Evolutionary conservation across 2,888 invertebrate genomes (phyloP).

Genomic region (Buathra laborator): DNA sequence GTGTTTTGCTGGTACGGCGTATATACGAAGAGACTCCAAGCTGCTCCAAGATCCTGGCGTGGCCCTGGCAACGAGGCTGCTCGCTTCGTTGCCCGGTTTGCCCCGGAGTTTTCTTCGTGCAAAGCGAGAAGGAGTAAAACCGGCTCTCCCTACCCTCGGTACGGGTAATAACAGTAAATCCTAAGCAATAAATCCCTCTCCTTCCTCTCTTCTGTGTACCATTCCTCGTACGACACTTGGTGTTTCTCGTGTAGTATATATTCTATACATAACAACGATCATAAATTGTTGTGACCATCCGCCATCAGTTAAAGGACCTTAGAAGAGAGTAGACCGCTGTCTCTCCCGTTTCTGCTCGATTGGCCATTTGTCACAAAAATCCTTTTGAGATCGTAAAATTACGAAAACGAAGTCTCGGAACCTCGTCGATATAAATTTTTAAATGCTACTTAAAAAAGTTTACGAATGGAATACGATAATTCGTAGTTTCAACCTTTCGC

Average conservation of each 20-base stretch:
- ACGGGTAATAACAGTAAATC: conserved; percentile 84
- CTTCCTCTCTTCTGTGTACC: conserved; percentile 64
- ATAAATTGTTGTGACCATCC: conserved; percentile 76
- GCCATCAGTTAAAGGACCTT: too few species aligned
- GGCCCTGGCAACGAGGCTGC: conserved; percentile 36
- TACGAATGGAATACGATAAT: too few species aligned
- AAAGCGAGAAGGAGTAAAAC: conserved; percentile 33
- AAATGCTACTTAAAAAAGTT: too few species aligned
- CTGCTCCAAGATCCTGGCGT: background rate
- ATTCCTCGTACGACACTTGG: conserved; percentile 58
- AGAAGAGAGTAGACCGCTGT: background rate
- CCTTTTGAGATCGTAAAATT: too few species aligned
- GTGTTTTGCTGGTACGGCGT: background rate
- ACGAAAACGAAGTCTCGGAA: too few species aligned
- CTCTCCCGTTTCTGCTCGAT: background rate
- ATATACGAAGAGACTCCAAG: background rate
- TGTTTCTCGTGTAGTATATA: conserved; percentile 61
- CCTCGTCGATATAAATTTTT: too few species aligned
- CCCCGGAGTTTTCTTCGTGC: conserved; percentile 28
- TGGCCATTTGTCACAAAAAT: background rate
- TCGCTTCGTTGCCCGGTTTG: conserved; percentile 38
- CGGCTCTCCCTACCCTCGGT: conserved; percentile 73
- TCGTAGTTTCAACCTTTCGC: too few species aligned
- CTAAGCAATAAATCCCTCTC: conserved; percentile 82
- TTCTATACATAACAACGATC: conserved; percentile 66